Evolutionary conservation across 2,888 invertebrate genomes (phyloP), one percentile per base, ranked within the genome.

Genomic region (Pandemis corylana): DNA sequence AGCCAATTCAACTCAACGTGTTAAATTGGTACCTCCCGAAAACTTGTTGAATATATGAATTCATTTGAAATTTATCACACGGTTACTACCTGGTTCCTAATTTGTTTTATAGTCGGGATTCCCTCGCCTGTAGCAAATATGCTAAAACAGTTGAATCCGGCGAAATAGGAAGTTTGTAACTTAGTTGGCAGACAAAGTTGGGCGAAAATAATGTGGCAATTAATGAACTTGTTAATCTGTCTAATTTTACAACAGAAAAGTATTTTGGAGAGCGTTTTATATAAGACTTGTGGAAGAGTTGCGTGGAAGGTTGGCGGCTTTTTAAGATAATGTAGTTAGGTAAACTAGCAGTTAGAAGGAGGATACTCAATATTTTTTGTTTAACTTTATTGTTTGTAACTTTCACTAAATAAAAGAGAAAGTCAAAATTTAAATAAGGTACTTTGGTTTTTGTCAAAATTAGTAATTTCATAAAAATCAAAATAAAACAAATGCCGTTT

Each of bases 221-320:
- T 63, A 70, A 63, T 70, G 69, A 51, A 20, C 51, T 51, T 51
- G 10, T 51, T 51, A 20, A 63, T 63, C 13, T 41, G 49, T 51
- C 5, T 63, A 49, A 61, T 41, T 49, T 62, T 7, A 15, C 13
- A 51, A 51, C 42, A 12, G 41, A 7, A 70, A 62, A 51, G 13
- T 20, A 56, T 20, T 56, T 20, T 20, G 20, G 28, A 36, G 28
- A 36, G 2, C 4, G 28, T 36, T 28, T 28, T 36, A 36, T 36
- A 36, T 36, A 36, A 36, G 2, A 36, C 28, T 36, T 36, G 28
- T 4, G 4, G 28, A 36, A 36, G 28, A 36, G 4, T 36, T 36
- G 4, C 28, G 28, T 36, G 28, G 28, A 2, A 36, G 28, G 28
- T 12, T 15, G 12, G 20, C 49, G 49, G 13, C 5, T 36, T 36